Evolutionary conservation across 2,888 invertebrate genomes (phyloP).

Genomic region (Synergus laeviventris): DNA sequence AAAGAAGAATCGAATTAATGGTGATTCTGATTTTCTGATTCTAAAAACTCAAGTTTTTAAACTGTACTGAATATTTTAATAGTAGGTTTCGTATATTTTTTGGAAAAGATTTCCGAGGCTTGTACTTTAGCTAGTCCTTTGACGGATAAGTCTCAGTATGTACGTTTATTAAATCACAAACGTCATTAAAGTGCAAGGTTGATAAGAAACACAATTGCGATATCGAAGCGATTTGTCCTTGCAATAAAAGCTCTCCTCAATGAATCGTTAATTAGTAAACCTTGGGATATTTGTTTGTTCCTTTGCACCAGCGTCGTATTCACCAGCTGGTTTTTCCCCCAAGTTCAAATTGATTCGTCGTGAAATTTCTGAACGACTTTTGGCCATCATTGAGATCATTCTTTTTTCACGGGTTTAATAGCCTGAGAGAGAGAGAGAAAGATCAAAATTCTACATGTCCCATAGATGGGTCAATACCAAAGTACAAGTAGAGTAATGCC

Average conservation of each 20-base stretch:
- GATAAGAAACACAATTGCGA: slow-evolving; percentile 25
- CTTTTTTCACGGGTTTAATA: slow-evolving; percentile 40
- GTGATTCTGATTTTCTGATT: neutral
- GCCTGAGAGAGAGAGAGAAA: slow-evolving; percentile 26
- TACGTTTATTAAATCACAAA: slow-evolving; percentile 4
- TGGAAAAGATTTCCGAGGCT: slow-evolving; percentile 50
- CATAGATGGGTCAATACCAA: slow-evolving; percentile 58
- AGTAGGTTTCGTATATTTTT: slow-evolving; percentile 14
- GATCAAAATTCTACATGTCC: slow-evolving; percentile 51
- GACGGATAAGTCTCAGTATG: slow-evolving; percentile 31
- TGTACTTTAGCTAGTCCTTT: slow-evolving; percentile 63
- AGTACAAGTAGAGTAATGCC: slow-evolving; percentile 63
- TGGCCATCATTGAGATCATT: slow-evolving; percentile 45
- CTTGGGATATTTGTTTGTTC: slow-evolving; percentile 28
- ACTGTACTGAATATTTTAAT: slow-evolving; percentile 19
- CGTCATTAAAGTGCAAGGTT: slow-evolving; percentile 31
- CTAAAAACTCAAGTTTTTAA: slow-evolving; percentile 16
- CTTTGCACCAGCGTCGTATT: neutral
- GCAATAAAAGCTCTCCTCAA: neutral
- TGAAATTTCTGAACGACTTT: slow-evolving; percentile 33
- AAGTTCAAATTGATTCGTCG: neutral
- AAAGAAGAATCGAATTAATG: neutral
- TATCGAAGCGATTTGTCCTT: slow-evolving; percentile 11
- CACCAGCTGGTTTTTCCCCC: neutral
- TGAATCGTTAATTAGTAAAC: neutral